These are phyloP conservation scores for Gastracanthus pulcherrimus DNA, from an alignment of 2,888 invertebrate species.

Conservation along the genomic window DNA sequence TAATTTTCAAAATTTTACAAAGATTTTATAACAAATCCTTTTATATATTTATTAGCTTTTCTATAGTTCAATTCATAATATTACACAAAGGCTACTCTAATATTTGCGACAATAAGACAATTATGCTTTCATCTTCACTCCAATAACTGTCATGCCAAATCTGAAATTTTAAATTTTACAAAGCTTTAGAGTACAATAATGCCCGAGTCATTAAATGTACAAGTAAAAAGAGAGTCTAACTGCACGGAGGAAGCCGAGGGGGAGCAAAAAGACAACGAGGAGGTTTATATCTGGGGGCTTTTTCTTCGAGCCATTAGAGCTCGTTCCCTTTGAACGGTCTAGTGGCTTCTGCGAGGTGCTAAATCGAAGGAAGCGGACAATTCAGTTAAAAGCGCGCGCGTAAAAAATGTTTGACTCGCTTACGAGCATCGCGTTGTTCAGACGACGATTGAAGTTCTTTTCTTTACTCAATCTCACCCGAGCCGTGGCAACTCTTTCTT, in stretches of 20 bases:
- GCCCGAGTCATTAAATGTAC: conserved; percentile 37
- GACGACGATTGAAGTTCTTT: conserved; percentile 35
- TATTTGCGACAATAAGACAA: not conserved
- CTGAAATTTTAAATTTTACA: conserved; percentile 30
- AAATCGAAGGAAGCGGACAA: conserved; percentile 55
- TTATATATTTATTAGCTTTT: too few relatives aligned
- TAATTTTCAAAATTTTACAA: too few relatives aligned
- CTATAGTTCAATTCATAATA: too few relatives aligned
- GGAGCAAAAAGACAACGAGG: not conserved
- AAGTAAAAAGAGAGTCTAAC: conserved; percentile 9
- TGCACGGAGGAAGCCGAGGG: not conserved
- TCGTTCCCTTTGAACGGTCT: conserved; percentile 48
- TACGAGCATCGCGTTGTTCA: conserved; percentile 12
- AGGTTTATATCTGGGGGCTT: conserved; percentile 16
- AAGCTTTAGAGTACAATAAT: conserved; percentile 25
- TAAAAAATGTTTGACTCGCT: conserved; percentile 49
- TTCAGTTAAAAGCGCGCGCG: conserved; percentile 49
- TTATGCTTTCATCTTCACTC: too few relatives aligned
- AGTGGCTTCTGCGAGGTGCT: conserved; percentile 32
- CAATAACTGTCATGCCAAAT: not conserved
- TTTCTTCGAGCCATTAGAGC: conserved; percentile 48
- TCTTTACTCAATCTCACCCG: conserved; percentile 26
- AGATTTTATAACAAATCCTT: too few relatives aligned
- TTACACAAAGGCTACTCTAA: too few relatives aligned
- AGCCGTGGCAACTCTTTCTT: conserved; percentile 5